Evolutionary conservation across 2,888 invertebrate genomes (phyloP).

Genomic region (Xylota sylvarum): DNA sequence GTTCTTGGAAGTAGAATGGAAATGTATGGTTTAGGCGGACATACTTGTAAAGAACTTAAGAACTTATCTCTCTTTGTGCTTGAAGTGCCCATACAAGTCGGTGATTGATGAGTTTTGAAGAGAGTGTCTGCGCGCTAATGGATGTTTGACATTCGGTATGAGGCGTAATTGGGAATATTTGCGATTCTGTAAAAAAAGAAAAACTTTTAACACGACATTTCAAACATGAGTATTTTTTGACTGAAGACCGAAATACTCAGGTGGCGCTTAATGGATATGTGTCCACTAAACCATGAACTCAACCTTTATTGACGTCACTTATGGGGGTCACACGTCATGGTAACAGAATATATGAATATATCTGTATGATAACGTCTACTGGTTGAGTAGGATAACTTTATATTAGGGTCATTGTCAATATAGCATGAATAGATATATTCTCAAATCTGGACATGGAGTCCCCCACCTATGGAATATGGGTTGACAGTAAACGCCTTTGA

Average conservation of each 20-base stretch:
- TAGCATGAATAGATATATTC: no score
- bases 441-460: no score
- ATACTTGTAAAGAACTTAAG: slow-evolving; percentile 42
- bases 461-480: no score
- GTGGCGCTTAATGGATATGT: slow-evolving; percentile 11
- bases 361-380: no score
- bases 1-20: slow-evolving; percentile 25
- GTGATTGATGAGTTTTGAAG: slow-evolving; percentile 62
- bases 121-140: slow-evolving; percentile 49
- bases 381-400: no score
- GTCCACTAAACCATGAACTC: background rate
- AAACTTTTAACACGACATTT: background rate
- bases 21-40: slow-evolving; percentile 45
- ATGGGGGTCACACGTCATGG: background rate
- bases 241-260: background rate
- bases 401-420: no score
- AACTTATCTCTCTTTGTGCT: slow-evolving; percentile 47
- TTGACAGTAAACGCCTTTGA: no score
- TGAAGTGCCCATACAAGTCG: slow-evolving; percentile 44
- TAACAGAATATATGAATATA: background rate
- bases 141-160: slow-evolving; percentile 52
- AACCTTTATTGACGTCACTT: slow-evolving; percentile 1
- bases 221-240: background rate
- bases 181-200: background rate
- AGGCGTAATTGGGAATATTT: slow-evolving; percentile 37